Evolutionary conservation across 2,113 vertebrate species (phyloP).

Genomic region (Laticauda laticaudata): DNA sequence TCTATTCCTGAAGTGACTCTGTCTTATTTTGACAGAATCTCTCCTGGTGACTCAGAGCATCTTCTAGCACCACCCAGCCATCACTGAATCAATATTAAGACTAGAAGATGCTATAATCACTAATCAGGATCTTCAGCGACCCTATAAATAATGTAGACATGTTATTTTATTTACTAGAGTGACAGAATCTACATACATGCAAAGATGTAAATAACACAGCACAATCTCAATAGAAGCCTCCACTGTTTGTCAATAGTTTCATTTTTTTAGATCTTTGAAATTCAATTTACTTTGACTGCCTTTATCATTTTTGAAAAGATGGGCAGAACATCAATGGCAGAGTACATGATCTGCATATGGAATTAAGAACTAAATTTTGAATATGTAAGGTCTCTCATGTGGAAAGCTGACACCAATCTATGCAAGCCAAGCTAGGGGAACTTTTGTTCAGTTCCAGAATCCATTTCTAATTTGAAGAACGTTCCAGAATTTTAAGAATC

Average conservation of each 20-base stretch:
- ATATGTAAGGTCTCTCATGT: background rate
- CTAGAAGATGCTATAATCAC: background rate
- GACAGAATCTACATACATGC: background rate
- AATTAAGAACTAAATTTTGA: background rate
- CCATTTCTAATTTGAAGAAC: background rate
- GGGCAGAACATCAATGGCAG: background rate
- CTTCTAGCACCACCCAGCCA: background rate
- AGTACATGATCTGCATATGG: background rate
- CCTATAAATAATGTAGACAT: background rate
- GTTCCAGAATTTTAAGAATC: background rate
- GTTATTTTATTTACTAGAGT: background rate
- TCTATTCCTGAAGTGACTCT: background rate
- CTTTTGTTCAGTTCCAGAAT: background rate
- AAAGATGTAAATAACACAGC: background rate
- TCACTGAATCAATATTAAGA: background rate
- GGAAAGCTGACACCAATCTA: background rate
- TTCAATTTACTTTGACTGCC: background rate
- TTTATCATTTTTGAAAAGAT: background rate
- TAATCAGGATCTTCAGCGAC: background rate
- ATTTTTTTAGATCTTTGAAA: background rate
- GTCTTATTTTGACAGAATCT: background rate
- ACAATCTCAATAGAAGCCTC: background rate
- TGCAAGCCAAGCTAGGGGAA: background rate
- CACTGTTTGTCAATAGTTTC: background rate
- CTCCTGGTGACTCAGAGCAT: background rate